Conservation (phyloP, 2,888 invertebrate species). For the Drosophila lutescens region DNA sequence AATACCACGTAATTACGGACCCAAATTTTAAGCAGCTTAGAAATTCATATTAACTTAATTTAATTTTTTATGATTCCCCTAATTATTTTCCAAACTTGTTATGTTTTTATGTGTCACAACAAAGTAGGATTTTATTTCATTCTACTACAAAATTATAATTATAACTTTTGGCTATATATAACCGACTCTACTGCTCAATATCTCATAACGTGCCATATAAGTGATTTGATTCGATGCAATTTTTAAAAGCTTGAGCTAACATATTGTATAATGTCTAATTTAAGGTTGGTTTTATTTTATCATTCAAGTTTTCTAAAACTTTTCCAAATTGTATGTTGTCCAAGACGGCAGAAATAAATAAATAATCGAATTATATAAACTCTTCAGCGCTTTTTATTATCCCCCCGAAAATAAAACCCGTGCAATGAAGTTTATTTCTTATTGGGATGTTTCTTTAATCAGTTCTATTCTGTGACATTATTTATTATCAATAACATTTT, state of each 20-base stretch:
- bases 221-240: conserved; percentile 25
- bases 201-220: conserved; percentile 44
- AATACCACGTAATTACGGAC: not conserved
- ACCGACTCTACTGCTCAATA: conserved; percentile 30
- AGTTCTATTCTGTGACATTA: conserved; percentile 9
- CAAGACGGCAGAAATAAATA: conserved; percentile 23
- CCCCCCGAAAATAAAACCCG: not conserved
- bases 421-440: not conserved
- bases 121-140: not conserved
- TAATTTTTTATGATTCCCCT: not conserved
- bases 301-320: conserved; percentile 4
- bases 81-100: conserved; percentile 1
- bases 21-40: not conserved
- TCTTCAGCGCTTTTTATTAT: not conserved
- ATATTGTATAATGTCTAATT: not conserved
- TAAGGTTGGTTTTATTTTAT: conserved; percentile 4
- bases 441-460: conserved; percentile 4
- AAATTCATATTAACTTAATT: not conserved
- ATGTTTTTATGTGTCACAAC: conserved; percentile 8
- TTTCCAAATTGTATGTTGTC: conserved; percentile 12
- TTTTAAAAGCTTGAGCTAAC: conserved; percentile 24
- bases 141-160: conserved; percentile 12
- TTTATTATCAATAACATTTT: conserved; percentile 17
- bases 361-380: conserved; percentile 1
- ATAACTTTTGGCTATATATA: not conserved